Evolutionary conservation across 2,888 invertebrate genomes (phyloP).

Genomic region (Phaedon cochleariae): DNA sequence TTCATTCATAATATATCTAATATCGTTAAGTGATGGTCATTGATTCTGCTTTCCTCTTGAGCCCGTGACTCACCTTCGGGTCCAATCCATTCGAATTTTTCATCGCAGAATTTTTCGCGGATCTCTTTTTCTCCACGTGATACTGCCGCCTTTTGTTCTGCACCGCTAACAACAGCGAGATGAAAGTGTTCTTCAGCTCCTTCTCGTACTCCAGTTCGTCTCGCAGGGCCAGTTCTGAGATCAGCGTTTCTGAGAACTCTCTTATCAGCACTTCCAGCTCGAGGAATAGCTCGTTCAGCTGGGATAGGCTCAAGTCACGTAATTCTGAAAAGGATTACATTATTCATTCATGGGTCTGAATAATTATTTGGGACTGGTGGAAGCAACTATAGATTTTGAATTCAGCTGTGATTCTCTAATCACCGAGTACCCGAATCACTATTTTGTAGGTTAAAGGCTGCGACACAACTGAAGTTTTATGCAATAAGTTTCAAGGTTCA

Average conservation of each 20-base stretch:
- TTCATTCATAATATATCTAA: too few species aligned
- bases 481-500: too few species aligned
- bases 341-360: too few species aligned
- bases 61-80: too few species aligned
- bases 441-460: too few species aligned
- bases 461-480: too few species aligned
- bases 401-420: too few species aligned
- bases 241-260: constrained; percentile 95
- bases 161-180: constrained; percentile 92
- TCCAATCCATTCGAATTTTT: constrained; percentile 64
- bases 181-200: constrained; percentile 97
- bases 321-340: constrained; percentile 74
- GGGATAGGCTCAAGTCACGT: constrained; percentile 85
- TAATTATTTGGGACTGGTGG: too few species aligned
- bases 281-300: constrained; percentile 92
- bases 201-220: constrained; percentile 99
- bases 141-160: constrained; percentile 94
- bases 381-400: too few species aligned
- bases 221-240: constrained; percentile 92
- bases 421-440: too few species aligned
- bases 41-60: too few species aligned
- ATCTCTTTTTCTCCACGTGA: constrained; percentile 88
- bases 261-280: constrained; percentile 95
- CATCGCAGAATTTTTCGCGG: constrained; percentile 64
- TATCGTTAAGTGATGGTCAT: too few species aligned